Percentiles rank a stretch among this genome's conserved stretches.
These are phyloP conservation scores for Linnaemya vulpina DNA, from an alignment of 2,888 invertebrate genomes.

Conservation along the genomic window DNA sequence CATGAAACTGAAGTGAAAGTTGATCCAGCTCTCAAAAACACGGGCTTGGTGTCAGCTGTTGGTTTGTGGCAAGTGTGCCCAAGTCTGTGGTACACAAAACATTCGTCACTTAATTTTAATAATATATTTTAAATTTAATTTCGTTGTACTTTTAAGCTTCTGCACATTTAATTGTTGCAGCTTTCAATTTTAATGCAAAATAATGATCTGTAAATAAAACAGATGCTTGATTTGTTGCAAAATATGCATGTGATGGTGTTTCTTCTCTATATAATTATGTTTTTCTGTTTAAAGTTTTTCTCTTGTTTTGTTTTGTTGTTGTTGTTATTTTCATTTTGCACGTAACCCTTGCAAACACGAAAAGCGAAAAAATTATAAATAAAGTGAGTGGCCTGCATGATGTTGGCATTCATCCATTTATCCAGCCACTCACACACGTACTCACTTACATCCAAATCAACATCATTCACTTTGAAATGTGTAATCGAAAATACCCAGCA, in stretches of 20 bases:
- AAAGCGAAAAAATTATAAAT: not conserved
- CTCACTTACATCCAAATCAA: constrained; percentile 1
- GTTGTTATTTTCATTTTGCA: constrained; percentile 33
- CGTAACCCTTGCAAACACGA: constrained; percentile 51
- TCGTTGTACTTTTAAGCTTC: not conserved
- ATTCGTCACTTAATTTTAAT: not conserved
- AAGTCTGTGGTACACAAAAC: too few species aligned
- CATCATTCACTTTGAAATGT: constrained; percentile 1
- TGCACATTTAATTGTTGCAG: constrained; percentile 21
- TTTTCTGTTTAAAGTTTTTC: constrained; percentile 61
- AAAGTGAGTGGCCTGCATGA: constrained; percentile 55
- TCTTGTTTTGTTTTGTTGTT: constrained; percentile 29
- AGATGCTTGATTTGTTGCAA: constrained; percentile 79
- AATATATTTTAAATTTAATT: not conserved
- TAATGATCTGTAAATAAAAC: constrained; percentile 60
- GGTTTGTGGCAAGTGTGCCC: too few species aligned
- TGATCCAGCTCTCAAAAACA: too few species aligned
- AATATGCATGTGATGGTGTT: constrained; percentile 77
- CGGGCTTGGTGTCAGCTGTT: too few species aligned
- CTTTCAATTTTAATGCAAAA: constrained; percentile 28
- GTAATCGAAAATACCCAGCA: constrained; percentile 6
- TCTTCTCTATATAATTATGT: constrained; percentile 64
- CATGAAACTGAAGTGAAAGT: too few species aligned
- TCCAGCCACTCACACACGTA: constrained; percentile 33
- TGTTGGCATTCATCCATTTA: constrained; percentile 64